These are phyloP conservation scores for Hoplodrina blanda DNA, from an alignment of 2,888 invertebrate species.

Conservation along the genomic window DNA sequence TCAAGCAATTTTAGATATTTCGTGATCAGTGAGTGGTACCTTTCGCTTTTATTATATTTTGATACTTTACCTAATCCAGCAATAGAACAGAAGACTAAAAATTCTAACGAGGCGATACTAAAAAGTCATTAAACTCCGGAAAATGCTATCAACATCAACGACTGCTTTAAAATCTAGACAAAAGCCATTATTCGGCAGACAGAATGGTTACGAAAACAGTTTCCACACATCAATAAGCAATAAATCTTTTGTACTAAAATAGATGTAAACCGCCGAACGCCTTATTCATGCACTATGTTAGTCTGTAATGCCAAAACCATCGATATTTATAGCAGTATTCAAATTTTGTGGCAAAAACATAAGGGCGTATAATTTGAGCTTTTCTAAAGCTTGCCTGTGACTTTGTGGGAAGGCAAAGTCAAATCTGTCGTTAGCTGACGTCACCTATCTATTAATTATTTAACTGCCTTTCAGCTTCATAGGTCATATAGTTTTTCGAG, in stretches of 20 bases:
- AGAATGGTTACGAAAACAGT: slow-evolving; percentile 48
- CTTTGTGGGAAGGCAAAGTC: too few relatives aligned
- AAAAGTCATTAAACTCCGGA: slow-evolving; percentile 37
- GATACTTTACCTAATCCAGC: too few relatives aligned
- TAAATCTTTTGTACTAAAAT: slow-evolving; percentile 54
- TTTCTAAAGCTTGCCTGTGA: neutral
- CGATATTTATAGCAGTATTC: slow-evolving; percentile 42
- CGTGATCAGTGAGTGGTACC: too few relatives aligned
- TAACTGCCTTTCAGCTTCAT: too few relatives aligned
- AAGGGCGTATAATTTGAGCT: slow-evolving; percentile 5
- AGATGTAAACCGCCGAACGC: slow-evolving; percentile 22
- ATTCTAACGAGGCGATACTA: slow-evolving; percentile 3
- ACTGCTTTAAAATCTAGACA: slow-evolving; percentile 42
- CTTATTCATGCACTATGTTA: slow-evolving; percentile 32
- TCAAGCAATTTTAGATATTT: too few relatives aligned
- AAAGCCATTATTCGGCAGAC: slow-evolving; percentile 50
- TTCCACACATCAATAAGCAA: slow-evolving; percentile 58
- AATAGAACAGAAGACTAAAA: neutral
- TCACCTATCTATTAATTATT: too few relatives aligned
- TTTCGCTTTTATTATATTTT: too few relatives aligned
- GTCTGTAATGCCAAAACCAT: slow-evolving; percentile 28
- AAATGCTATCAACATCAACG: slow-evolving; percentile 21
- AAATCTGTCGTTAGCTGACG: too few relatives aligned
- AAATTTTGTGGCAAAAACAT: slow-evolving; percentile 18
- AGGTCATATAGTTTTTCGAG: too few relatives aligned